Evolutionary conservation across 2,888 invertebrate species (phyloP), one percentile per base, ranked within the genome.

Genomic region (Melanostoma scalare): DNA sequence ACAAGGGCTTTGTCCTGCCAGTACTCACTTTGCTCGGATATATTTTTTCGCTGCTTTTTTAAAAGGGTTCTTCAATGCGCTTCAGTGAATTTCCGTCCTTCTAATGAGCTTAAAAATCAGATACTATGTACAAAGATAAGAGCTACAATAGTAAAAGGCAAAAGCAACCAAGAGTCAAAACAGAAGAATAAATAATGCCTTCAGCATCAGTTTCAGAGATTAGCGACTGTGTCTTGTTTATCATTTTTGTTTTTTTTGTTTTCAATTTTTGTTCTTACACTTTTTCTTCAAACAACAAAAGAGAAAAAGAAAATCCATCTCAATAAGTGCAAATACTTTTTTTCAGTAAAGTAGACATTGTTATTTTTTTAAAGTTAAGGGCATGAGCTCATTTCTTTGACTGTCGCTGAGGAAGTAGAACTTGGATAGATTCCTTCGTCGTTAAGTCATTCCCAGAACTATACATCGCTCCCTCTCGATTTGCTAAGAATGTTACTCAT

Each of bases 1-100:
- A 35, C 50, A 78, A 72, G 67, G 52, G 72, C 78, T 67, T 67
- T 67, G 63, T 71, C 50, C 50, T 44, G 46, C 58, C 52, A 46
- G 38, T 4, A 20, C 20, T 20, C 20, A 20, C 20, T 20, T 20
- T 20, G 20, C 20, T 20, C 20, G 56, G 48, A 4, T 38, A 42
- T 42, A 40, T 40, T 61, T 52, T 53, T 48, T 72, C 52, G 33
- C 33, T 42, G 53, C 61, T 36, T 9, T 52, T 31, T 31, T 31
- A 10, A 35, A 40, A 35, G 36, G 55, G 38, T 50, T 72, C 44
- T 20, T 46, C n/a, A 53, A 38, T n/a, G n/a, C 40, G 78, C 72
- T 67, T 52, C 72, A 72, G 30, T 67, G 42, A 36, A 42, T 61
- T 68, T 60, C 67, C 52, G 40, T 50, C 52, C 42, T 42, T 50